Evolutionary conservation across 2,113 vertebrate genomes (phyloP).

Genomic region (Macaca mulatta): DNA sequence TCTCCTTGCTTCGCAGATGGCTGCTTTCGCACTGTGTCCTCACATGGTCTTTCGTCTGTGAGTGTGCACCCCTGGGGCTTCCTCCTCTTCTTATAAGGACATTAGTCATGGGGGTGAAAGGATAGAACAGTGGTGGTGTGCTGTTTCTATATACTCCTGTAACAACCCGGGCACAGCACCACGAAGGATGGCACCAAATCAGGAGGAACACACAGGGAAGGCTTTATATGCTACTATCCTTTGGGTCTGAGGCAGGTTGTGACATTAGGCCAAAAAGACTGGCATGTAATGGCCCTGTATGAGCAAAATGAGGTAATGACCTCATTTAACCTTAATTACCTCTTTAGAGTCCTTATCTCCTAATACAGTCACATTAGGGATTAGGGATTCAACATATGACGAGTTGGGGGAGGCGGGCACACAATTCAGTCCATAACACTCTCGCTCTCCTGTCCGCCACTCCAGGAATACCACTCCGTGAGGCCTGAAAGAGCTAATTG

Average conservation of each 20-base stretch:
- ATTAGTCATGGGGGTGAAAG: too few relatives aligned
- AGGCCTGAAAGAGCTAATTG: neutral
- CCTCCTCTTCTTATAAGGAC: neutral
- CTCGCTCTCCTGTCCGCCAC: too few relatives aligned
- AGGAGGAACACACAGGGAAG: neutral
- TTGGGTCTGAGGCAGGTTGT: neutral
- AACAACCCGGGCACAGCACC: neutral
- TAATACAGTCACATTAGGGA: neutral
- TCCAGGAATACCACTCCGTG: neutral
- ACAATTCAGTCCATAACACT: neutral
- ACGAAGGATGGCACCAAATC: too few relatives aligned
- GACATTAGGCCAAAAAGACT: neutral
- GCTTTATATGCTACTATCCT: neutral
- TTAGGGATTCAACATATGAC: neutral
- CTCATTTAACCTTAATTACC: neutral
- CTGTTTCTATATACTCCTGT: neutral
- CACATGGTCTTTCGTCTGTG: too few relatives aligned
- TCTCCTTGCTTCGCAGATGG: neutral
- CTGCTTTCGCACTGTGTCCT: neutral
- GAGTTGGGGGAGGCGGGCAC: neutral
- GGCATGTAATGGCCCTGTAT: neutral
- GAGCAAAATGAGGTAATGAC: constrained; percentile 7
- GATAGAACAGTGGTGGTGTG: neutral
- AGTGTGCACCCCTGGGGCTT: neutral
- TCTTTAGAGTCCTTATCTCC: neutral